These are phyloP conservation scores for Drosophila lacicola DNA, from an alignment of 2,888 invertebrate species.

Conservation along the genomic window DNA sequence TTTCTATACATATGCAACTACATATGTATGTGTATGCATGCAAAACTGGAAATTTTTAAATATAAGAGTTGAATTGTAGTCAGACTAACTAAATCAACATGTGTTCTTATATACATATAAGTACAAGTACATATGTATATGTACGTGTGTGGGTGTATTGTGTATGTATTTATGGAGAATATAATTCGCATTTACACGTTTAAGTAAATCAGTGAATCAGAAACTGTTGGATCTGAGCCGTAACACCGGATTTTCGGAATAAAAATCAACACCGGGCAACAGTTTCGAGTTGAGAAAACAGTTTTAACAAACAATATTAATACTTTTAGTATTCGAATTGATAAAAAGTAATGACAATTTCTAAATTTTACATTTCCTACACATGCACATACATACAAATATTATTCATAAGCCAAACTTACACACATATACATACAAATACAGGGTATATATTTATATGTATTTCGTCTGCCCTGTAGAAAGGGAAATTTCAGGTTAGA, in stretches of 20 bases:
- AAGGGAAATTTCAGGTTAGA: too few species aligned
- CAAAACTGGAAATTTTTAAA: not conserved
- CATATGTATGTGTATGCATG: too few species aligned
- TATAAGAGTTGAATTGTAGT: not conserved
- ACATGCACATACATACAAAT: too few species aligned
- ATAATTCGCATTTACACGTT: constrained; percentile 6
- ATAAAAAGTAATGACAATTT: too few species aligned
- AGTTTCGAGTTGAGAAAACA: not conserved
- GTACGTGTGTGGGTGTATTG: not conserved
- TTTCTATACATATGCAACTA: too few species aligned
- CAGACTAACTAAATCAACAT: not conserved
- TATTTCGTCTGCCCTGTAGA: too few species aligned
- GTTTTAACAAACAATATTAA: not conserved
- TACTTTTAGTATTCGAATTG: too few species aligned
- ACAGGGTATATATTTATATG: too few species aligned
- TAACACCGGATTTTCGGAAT: not conserved
- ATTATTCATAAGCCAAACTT: too few species aligned
- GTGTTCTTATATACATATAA: not conserved
- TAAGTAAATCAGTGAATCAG: constrained; percentile 11
- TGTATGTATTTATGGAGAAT: not conserved
- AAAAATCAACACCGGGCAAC: not conserved
- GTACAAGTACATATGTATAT: too few species aligned
- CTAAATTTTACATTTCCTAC: too few species aligned
- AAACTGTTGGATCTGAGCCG: constrained; percentile 3
- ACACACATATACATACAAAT: too few species aligned